Base-by-base conservation (phyloP, 2,888 invertebrate genomes). In the Mythimna albipuncta region DNA sequence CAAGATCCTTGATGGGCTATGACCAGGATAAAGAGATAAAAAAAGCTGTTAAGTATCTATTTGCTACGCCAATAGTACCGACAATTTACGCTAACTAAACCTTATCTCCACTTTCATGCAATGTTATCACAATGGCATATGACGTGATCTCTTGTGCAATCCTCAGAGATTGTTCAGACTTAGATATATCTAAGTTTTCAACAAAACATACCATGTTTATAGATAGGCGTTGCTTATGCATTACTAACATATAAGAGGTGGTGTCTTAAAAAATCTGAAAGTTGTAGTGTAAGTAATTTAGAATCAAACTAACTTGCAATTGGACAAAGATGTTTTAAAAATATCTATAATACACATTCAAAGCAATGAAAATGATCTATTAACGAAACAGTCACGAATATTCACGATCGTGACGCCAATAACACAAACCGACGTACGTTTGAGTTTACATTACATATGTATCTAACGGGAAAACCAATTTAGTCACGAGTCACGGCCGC, bases 131-230 rank as follows among this genome's bases (percentile, higher is more conserved):
- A 61, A 70, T 41, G 16, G 50, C 63, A 19, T 35, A 54, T 69
- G 61, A 47, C 41, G 32, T 19, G 13, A 21, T 65, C 64, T 38
- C 62, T 57, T 55, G 21, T 5, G 47, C 41, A 57, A 74, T 82
- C 83, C 83, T 83, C 69, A 50, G 16, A 65, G 41, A 78, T 79
- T 77, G 35, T 70, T 74, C 54, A 7, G 7, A 69, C 47, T 41
- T 3, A 41, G 41, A 41, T 11, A 41, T 41, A 41, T 41, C 11
- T 10, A 38, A 38, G 52, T 58, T 32, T 11, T 44, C 63, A 44
- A 38, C 59, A 61, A 21, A 72, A 32, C 47, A 44, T 38, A 44
- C 11, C 44, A 44, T 44, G 16, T 47, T 47, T 47, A 47, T 47
- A 47, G 47, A 47, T 19, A 19, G 47, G 6, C 16, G 47, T 16